phyloP scores from a whole-genome alignment of 2,797 vertebrate species.

The Mycteria americana region DNA sequence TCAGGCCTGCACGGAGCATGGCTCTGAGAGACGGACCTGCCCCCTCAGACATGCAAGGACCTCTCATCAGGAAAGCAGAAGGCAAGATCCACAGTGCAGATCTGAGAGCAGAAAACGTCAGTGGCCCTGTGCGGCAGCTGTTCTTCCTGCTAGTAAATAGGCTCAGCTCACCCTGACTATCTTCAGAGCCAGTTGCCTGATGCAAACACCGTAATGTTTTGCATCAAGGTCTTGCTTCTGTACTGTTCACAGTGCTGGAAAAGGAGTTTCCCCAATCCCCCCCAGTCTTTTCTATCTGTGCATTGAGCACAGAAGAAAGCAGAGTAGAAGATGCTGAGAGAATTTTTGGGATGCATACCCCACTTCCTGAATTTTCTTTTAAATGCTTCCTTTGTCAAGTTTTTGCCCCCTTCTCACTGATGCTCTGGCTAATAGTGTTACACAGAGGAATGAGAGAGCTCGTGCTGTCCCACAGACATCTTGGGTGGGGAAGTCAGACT shows the following conservation, averaged over 20 bases:
- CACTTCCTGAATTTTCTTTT: not conserved
- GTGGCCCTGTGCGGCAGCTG: not conserved
- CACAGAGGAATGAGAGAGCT: not conserved
- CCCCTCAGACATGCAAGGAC: not conserved
- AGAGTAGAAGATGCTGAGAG: not conserved
- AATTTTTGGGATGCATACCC: not conserved
- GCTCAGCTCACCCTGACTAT: conserved; percentile 65
- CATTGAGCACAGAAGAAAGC: not conserved
- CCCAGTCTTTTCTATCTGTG: not conserved
- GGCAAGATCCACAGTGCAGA: conserved; percentile 42
- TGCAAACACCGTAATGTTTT: conserved; percentile 52
- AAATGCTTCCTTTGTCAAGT: not conserved
- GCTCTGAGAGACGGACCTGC: not conserved
- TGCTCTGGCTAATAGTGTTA: not conserved
- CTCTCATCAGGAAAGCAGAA: conserved; percentile 27
- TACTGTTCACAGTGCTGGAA: conserved; percentile 40
- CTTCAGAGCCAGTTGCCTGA: conserved; percentile 54
- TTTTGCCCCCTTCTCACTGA: not conserved
- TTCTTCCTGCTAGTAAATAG: conserved; percentile 8
- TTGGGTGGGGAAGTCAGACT: not conserved
- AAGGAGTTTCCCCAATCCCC: not conserved
- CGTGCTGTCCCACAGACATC: not conserved
- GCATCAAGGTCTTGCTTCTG: conserved; percentile 45
- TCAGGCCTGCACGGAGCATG: not conserved
- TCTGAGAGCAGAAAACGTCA: not conserved